phyloP scores from a whole-genome alignment of 2,888 invertebrate species.

The Zhuqinia jingwanae region DNA sequence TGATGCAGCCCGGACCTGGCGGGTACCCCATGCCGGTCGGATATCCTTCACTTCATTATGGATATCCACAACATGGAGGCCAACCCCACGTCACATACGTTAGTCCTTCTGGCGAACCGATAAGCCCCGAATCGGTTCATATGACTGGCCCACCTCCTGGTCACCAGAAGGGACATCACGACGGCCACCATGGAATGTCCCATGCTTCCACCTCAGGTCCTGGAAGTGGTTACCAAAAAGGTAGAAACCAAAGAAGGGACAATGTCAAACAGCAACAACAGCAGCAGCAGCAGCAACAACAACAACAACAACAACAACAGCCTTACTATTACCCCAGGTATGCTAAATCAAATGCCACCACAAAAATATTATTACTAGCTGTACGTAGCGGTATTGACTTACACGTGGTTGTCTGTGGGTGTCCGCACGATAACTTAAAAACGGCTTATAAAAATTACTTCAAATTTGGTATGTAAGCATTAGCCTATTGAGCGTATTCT shows the following conservation, averaged over 20 bases:
- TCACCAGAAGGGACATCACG: conserved; percentile 73
- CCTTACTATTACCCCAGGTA: conserved; percentile 69
- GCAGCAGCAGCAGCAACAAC: conserved; percentile 10
- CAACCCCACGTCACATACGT: conserved; percentile 71
- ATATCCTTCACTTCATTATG: conserved; percentile 71
- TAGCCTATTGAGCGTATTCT: too few relatives aligned
- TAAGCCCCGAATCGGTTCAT: conserved; percentile 69
- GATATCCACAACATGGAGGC: conserved; percentile 70
- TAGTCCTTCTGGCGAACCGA: conserved; percentile 55
- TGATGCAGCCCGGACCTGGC: conserved; percentile 68
- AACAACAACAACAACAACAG: conserved; percentile 66
- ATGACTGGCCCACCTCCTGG: conserved; percentile 52
- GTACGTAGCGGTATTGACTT: too few relatives aligned
- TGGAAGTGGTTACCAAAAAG: conserved; percentile 57
- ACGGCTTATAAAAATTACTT: too few relatives aligned
- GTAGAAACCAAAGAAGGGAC: conserved; percentile 53
- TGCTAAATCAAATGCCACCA: too few relatives aligned
- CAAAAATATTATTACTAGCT: too few relatives aligned
- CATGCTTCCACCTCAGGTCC: conserved; percentile 57
- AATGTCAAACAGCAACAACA: conserved; percentile 64
- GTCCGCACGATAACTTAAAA: too few relatives aligned
- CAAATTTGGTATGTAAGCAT: too few relatives aligned
- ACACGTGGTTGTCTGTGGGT: too few relatives aligned
- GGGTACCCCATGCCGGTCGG: conserved; percentile 63
- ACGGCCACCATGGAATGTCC: conserved; percentile 68